Evolutionary conservation across 2,888 invertebrate species (phyloP).

Genomic region (Drosophila buzzatii): DNA sequence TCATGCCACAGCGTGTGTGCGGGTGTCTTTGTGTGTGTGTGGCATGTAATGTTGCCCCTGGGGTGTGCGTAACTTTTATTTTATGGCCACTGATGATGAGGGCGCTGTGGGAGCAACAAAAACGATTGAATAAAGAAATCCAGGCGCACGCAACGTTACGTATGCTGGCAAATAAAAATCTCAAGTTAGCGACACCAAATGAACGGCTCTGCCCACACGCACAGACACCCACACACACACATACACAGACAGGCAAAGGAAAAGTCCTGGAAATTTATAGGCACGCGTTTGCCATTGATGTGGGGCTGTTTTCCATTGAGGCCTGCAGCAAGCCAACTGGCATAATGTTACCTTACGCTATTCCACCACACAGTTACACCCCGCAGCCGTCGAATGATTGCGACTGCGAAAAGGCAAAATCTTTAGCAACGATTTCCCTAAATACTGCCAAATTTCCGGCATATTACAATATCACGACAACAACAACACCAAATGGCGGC

Average conservation of each 20-base stretch:
- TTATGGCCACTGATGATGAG: constrained; percentile 78
- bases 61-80: constrained; percentile 82
- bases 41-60: constrained; percentile 66
- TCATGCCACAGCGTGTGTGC: constrained; percentile 22
- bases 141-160: constrained; percentile 33
- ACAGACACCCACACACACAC: background rate
- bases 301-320: constrained; percentile 21
- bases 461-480: constrained; percentile 72
- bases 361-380: constrained; percentile 19
- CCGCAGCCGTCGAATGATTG: constrained; percentile 31
- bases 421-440: constrained; percentile 81
- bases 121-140: constrained; percentile 77
- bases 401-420: constrained; percentile 57
- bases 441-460: constrained; percentile 80
- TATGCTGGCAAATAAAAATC: constrained; percentile 55
- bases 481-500: constrained; percentile 40
- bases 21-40: constrained; percentile 6
- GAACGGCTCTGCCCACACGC: constrained; percentile 33
- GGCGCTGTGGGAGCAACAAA: constrained; percentile 74
- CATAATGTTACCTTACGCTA: constrained; percentile 59
- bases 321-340: constrained; percentile 47
- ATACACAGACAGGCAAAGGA: background rate
- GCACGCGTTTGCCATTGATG: constrained; percentile 61
- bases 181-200: constrained; percentile 69
- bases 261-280: constrained; percentile 68